Conservation (phyloP, 1,140 invertebrate genomes). For the Pseudomyrmex dendroicus region DNA sequence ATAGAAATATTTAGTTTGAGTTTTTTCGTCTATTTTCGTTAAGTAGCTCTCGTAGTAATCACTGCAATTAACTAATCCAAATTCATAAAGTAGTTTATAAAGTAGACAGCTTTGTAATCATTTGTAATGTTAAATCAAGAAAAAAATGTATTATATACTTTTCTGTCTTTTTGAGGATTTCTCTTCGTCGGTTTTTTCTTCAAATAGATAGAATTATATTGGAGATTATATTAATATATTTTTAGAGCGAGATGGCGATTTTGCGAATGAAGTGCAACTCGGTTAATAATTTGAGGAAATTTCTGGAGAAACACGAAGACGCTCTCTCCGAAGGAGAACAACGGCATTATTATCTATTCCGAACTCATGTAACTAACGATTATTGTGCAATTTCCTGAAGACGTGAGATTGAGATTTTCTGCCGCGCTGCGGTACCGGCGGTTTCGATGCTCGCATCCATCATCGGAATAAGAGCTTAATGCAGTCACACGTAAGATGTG, state of each 20-base stretch:
- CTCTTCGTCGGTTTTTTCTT: no score
- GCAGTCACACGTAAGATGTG: conserved; percentile 4
- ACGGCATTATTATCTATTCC: neutral
- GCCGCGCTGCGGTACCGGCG: neutral
- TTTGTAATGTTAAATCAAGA: no score
- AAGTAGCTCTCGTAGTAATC: no score
- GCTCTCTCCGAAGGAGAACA: conserved; percentile 7
- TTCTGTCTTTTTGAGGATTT: no score
- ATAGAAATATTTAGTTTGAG: neutral
- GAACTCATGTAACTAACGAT: conserved; percentile 18
- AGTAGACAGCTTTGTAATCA: no score
- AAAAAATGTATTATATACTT: no score
- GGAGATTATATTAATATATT: neutral
- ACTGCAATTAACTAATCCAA: no score
- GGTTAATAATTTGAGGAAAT: conserved; percentile 5
- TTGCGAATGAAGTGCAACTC: neutral
- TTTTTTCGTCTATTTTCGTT: neutral
- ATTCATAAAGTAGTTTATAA: no score
- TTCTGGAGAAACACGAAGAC: neutral
- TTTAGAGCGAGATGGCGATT: no score
- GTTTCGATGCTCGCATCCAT: conserved; percentile 32
- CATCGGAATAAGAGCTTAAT: conserved; percentile 33
- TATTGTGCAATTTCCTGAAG: conserved; percentile 11
- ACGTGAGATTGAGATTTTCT: conserved; percentile 24
- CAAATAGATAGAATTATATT: no score